These are phyloP conservation scores for Eupristina koningsbergeri DNA, from an alignment of 1,140 invertebrate genomes.

Conservation along the genomic window DNA sequence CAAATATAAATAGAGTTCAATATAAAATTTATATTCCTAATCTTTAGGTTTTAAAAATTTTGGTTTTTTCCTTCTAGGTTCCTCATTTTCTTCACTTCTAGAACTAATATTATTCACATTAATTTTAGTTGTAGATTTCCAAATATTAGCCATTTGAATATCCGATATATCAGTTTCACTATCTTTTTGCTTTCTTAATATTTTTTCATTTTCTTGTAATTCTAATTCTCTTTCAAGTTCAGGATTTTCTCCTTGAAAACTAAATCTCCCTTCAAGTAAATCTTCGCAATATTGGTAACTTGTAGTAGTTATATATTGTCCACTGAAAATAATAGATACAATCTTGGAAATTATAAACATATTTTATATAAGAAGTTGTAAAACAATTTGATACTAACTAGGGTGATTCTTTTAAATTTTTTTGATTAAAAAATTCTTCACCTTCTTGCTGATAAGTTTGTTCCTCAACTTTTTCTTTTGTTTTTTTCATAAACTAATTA, in stretches of 20 bases:
- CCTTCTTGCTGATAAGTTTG: constrained; percentile 83
- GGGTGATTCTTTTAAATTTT: constrained; percentile 74
- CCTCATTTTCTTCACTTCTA: constrained; percentile 57
- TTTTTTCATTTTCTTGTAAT: constrained; percentile 71
- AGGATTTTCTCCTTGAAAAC: constrained; percentile 91
- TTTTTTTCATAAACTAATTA: constrained; percentile 88
- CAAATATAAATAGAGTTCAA: background rate
- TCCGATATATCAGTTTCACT: constrained; percentile 81
- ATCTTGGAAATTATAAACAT: background rate
- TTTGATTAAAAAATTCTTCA: constrained; percentile 77
- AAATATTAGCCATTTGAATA: constrained; percentile 79
- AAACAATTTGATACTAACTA: constrained; percentile 66
- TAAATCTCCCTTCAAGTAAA: constrained; percentile 85
- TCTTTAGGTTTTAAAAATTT: constrained; percentile 67
- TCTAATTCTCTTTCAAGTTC: constrained; percentile 85
- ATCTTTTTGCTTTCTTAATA: constrained; percentile 68
- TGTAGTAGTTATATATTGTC: constrained; percentile 82
- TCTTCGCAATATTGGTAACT: constrained; percentile 85
- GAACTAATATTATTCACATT: constrained; percentile 67
- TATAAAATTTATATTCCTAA: constrained; percentile 29
- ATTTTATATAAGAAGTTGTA: background rate
- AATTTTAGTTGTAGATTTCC: constrained; percentile 67
- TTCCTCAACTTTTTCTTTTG: constrained; percentile 85
- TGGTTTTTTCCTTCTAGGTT: constrained; percentile 61
- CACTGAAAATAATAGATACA: constrained; percentile 66